These are phyloP conservation scores for Camptogramma bilineatum DNA, from an alignment of 2,888 invertebrate species.

Conservation along the genomic window DNA sequence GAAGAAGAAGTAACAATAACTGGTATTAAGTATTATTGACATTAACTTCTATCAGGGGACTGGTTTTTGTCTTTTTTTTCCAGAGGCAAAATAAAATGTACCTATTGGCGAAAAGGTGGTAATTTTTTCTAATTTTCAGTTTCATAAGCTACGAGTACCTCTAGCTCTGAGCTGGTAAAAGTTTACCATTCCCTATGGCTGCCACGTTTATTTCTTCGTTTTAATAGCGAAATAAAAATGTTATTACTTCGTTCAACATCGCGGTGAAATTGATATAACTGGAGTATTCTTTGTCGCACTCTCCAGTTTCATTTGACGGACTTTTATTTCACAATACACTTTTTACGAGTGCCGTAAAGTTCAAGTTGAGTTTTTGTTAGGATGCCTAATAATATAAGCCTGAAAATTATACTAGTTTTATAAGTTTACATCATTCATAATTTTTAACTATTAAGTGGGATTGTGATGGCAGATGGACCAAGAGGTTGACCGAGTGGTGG, in stretches of 20 bases:
- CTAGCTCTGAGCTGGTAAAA: conserved; percentile 1
- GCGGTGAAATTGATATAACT: conserved; percentile 67
- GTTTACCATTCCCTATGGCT: conserved; percentile 17
- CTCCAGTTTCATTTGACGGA: conserved; percentile 57
- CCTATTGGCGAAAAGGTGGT: neutral
- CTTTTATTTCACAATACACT: conserved; percentile 49
- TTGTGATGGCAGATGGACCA: too few relatives aligned
- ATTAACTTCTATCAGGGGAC: too few relatives aligned
- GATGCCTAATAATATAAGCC: conserved; percentile 40
- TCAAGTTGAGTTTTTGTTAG: conserved; percentile 40
- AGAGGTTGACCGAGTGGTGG: too few relatives aligned
- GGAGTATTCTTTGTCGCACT: conserved; percentile 60
- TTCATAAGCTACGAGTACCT: neutral
- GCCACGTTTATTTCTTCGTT: conserved; percentile 55
- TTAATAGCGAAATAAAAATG: conserved; percentile 68
- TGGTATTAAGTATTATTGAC: too few relatives aligned
- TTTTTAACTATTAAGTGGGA: too few relatives aligned
- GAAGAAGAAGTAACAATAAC: too few relatives aligned
- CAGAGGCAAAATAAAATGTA: too few relatives aligned
- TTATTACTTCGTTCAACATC: conserved; percentile 67
- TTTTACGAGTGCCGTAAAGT: conserved; percentile 44
- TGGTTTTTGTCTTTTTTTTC: too few relatives aligned
- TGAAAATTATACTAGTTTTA: conserved; percentile 2
- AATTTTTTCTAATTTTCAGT: neutral
- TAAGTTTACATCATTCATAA: neutral